Evolutionary conservation across 2,113 vertebrate species (phyloP).

Genomic region (Caranx melampygus): DNA sequence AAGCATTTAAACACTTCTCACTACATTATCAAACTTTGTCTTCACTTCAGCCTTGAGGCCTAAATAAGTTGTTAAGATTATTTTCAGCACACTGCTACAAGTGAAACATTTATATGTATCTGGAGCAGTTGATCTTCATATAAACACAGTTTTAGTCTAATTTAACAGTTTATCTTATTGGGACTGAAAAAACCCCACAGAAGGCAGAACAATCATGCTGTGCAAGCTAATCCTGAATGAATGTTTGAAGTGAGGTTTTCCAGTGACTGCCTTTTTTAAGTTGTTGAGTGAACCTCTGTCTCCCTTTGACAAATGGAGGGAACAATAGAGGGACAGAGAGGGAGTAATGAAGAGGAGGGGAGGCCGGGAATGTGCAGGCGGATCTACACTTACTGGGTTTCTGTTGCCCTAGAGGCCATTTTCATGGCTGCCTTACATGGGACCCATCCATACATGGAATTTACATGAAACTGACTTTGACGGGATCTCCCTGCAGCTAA

Average conservation of each 20-base stretch:
- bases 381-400: constrained; percentile 52
- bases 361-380: constrained; percentile 46
- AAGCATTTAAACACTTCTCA: background rate
- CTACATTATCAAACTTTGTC: background rate
- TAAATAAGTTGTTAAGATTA: constrained; percentile 11
- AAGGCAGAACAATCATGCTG: constrained; percentile 16
- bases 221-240: constrained; percentile 26
- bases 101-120: background rate
- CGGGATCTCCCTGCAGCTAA: constrained; percentile 59
- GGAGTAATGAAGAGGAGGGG: constrained; percentile 34
- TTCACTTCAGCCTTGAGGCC: constrained; percentile 5
- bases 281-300: background rate
- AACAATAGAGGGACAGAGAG: constrained; percentile 54
- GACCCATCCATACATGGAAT: constrained; percentile 27
- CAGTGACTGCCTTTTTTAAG: constrained; percentile 31
- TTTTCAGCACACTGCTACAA: constrained; percentile 14
- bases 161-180: constrained; percentile 35
- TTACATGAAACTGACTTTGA: constrained; percentile 54
- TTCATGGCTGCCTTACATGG: constrained; percentile 30
- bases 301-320: constrained; percentile 44
- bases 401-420: constrained; percentile 46
- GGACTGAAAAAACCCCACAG: constrained; percentile 16
- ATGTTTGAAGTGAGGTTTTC: constrained; percentile 54
- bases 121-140: constrained; percentile 5
- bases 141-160: constrained; percentile 33